Evolutionary conservation across 1,140 invertebrate species (phyloP), one percentile per base, ranked within the genome.

Genomic region (Zaprionus taronus): DNA sequence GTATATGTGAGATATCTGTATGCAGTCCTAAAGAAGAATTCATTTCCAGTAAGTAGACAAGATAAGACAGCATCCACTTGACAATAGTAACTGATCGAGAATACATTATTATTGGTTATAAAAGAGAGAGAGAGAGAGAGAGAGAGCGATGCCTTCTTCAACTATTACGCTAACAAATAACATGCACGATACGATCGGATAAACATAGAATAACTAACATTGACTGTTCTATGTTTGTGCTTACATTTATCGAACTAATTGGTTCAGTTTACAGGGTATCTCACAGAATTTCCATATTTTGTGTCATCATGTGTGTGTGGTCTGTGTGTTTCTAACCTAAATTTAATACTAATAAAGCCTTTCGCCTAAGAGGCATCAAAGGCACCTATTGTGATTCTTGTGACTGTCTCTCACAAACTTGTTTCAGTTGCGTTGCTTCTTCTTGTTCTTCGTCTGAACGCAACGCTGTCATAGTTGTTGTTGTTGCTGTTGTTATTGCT

Each of bases 401-500:
- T 26, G 24, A 26, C 24, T 26, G 4, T 26, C 11, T 20, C 2
- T 51, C 47, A 51, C 20, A 51, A 51, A 14, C 47, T 51, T 17
- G 47, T 69, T 17, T 49, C 41, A 14, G 28, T 7, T 49, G 47
- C 20, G 31, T 36, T 38, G 1, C 36, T 5, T 24, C 31, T 41
- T 4, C 14, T 38, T 4, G n/a, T 26, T 38, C 2, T 41, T 41
- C 38, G 15, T 6, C 58, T 41, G 22, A 17, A 15, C 22, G 11
- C 6, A 20, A 20, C 15, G 41, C 28, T 65, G 24, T 31, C 73
- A 12, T 49, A 57, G 17, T 36, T 61, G 55, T 17, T 62, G 56
- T 41, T 64, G 22, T 6, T 80, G 24, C 14, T 69, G 58, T n/a
- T n/a, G n/a, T n/a, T n/a, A 44, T 12, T 53, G 20, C n/a, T 51